A percentile compares a stretch with the other conserved stretches of the same genome.
Evolutionary conservation across 2,113 vertebrate genomes (phyloP).

Genomic region (Crotalus horridus): DNA sequence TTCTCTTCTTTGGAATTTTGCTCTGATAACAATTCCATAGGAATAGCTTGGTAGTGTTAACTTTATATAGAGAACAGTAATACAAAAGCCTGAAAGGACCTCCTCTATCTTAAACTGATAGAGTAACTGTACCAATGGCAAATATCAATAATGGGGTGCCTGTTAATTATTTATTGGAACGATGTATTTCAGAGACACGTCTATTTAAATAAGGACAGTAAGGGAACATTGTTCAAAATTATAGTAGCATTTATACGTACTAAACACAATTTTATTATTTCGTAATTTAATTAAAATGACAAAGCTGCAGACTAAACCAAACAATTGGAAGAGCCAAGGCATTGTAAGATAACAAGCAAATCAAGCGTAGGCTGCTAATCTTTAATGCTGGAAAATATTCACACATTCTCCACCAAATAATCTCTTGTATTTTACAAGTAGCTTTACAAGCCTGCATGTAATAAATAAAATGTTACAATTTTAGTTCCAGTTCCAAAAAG

Average conservation of each 20-base stretch:
- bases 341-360: constrained; percentile 48
- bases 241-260: not conserved
- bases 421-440: not conserved
- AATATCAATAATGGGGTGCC: not conserved
- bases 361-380: constrained; percentile 39
- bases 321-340: constrained; percentile 14
- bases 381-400: constrained; percentile 46
- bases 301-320: constrained; percentile 19
- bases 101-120: not conserved
- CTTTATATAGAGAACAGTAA: not conserved
- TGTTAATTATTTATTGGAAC: not conserved
- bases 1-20: not conserved
- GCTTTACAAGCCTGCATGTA: constrained; percentile 50
- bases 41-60: not conserved
- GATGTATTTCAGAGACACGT: not conserved
- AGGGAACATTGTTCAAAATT: not conserved
- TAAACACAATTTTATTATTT: not conserved
- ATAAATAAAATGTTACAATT: constrained; percentile 53
- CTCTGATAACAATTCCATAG: not conserved
- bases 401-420: constrained; percentile 43
- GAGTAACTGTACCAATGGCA: not conserved
- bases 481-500: not conserved
- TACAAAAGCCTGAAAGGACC: not conserved
- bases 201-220: not conserved
- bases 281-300: not conserved